Evolutionary conservation across 2,113 vertebrate genomes (phyloP).

Genomic region (Arizona elegans): DNA sequence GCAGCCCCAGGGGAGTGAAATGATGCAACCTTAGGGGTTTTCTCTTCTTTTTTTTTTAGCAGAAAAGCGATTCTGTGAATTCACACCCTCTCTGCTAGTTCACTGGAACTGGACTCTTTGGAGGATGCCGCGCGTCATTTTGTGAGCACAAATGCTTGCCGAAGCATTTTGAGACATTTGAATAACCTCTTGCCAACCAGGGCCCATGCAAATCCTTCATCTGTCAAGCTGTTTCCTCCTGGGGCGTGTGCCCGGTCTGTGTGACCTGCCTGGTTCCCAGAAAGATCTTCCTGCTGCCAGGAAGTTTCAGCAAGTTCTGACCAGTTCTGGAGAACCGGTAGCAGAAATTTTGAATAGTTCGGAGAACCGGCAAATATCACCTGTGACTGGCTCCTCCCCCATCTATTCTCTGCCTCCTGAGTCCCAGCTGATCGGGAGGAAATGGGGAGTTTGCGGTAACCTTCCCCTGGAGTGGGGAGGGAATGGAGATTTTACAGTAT

Average conservation of each 20-base stretch:
- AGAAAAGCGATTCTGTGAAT: neutral
- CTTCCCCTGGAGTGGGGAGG: too few species aligned
- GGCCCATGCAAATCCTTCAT: neutral
- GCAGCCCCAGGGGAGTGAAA: neutral
- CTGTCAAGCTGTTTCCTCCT: neutral
- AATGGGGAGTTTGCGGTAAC: too few species aligned
- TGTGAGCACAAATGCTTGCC: neutral
- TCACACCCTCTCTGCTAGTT: neutral
- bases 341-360: too few species aligned
- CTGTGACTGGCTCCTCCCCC: too few species aligned
- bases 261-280: neutral
- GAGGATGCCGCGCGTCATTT: neutral
- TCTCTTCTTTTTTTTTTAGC: neutral
- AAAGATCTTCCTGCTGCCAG: neutral
- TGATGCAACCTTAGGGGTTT: neutral
- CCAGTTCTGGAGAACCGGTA: too few species aligned
- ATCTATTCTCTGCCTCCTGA: too few species aligned
- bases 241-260: neutral
- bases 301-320: too few species aligned
- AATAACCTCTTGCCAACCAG: neutral
- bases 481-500: too few species aligned
- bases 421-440: too few species aligned
- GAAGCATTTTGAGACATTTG: neutral
- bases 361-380: too few species aligned
- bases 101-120: neutral